Evolutionary conservation across 2,113 vertebrate species (phyloP).

Genomic region (Actenoides hombroni): DNA sequence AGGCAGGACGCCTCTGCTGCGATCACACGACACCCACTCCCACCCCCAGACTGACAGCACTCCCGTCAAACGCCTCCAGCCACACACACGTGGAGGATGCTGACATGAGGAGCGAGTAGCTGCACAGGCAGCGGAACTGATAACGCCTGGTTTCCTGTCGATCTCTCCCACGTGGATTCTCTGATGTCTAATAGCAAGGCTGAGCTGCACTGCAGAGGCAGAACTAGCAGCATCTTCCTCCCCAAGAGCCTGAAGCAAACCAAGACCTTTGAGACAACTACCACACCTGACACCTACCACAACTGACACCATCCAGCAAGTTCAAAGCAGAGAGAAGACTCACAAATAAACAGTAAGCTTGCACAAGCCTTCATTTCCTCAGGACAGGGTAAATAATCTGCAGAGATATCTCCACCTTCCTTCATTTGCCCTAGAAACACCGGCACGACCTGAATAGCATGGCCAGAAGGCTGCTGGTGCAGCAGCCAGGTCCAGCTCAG

Average conservation of each 20-base stretch:
- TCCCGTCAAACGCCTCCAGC: conserved; percentile 70
- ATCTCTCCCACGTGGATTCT: conserved; percentile 69
- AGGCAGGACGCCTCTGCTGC: conserved; percentile 36
- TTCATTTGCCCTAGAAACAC: not conserved
- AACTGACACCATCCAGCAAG: not conserved
- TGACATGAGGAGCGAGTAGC: conserved; percentile 60
- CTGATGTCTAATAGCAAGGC: conserved; percentile 59
- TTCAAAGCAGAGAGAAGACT: not conserved
- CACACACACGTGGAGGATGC: conserved; percentile 63
- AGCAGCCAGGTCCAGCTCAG: not conserved
- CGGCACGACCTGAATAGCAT: not conserved
- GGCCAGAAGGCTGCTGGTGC: not conserved
- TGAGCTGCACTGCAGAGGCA: conserved; percentile 61
- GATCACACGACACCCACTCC: conserved; percentile 45
- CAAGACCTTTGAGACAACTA: not conserved
- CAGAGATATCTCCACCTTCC: conserved; percentile 4
- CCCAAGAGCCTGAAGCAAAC: not conserved
- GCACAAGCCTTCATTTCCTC: conserved; percentile 8
- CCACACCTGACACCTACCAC: not conserved
- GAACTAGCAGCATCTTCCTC: not conserved
- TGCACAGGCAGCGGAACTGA: conserved; percentile 67
- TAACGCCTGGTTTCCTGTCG: conserved; percentile 62
- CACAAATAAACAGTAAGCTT: not conserved
- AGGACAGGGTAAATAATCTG: not conserved
- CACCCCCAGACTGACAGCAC: conserved; percentile 66